These are phyloP conservation scores for Holacanthus passer DNA, from an alignment of 2,113 vertebrate species.

Conservation along the genomic window DNA sequence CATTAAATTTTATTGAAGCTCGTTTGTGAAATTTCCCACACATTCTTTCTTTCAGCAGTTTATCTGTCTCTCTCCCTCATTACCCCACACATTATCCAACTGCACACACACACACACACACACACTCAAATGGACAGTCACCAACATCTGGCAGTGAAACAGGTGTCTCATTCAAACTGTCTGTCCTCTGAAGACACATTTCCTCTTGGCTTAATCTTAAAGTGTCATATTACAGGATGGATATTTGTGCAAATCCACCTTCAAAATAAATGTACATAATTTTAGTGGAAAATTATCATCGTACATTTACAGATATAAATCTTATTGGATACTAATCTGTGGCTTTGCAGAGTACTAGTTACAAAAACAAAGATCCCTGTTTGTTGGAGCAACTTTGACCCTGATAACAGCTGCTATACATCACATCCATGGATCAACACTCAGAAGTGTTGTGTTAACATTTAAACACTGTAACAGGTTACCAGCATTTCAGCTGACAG, in stretches of 20 bases:
- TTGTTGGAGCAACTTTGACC: neutral
- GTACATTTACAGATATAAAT: no score
- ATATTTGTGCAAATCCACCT: neutral
- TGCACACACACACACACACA: neutral
- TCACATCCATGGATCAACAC: neutral
- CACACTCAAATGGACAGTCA: neutral
- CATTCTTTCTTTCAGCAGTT: constrained; percentile 17
- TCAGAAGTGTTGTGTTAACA: neutral
- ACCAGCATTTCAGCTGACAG: neutral
- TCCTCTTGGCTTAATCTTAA: neutral
- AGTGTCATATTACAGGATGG: neutral
- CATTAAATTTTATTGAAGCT: constrained; percentile 27
- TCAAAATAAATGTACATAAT: neutral
- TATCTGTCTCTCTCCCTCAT: neutral
- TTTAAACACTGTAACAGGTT: neutral
- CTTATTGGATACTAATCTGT: neutral
- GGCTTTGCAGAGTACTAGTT: neutral
- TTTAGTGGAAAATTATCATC: no score
- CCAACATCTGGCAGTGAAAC: constrained; percentile 23
- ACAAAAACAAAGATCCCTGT: neutral
- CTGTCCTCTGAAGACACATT: neutral
- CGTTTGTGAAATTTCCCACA: constrained; percentile 17
- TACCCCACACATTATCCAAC: neutral
- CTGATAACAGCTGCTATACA: neutral
- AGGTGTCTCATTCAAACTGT: neutral